Conservation (phyloP, 1,140 invertebrate species). For the Nephila pilipes region DNA sequence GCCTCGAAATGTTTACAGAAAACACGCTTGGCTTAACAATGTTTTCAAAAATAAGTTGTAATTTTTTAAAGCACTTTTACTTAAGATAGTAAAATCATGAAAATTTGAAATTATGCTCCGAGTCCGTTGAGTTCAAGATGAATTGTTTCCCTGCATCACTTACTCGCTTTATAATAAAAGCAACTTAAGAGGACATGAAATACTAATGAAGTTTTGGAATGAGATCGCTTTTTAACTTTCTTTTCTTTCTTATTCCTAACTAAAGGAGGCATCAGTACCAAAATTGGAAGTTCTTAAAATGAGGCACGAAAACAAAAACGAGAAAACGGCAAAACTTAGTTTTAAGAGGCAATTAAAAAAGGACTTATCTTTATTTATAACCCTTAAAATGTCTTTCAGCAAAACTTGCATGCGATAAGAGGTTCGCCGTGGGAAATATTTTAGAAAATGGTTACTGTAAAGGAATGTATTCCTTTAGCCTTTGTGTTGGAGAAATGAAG, state of each 20-base stretch:
- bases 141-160: background rate
- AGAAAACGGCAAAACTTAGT: conserved; percentile 7
- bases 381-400: conserved; percentile 2
- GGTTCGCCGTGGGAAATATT: conserved; percentile 7
- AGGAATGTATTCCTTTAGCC: background rate
- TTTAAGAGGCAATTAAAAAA: conserved; percentile 32
- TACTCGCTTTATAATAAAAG: background rate
- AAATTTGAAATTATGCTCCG: background rate
- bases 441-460: background rate
- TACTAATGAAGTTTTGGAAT: conserved; percentile 13
- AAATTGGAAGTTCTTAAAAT: background rate
- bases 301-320: background rate
- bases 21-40: background rate
- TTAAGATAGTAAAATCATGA: background rate
- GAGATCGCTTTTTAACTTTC: background rate
- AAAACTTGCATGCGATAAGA: conserved; percentile 18
- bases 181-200: conserved; percentile 3
- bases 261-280: background rate
- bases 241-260: background rate
- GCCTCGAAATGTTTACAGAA: background rate
- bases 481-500: background rate
- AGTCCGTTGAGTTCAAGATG: background rate
- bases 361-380: conserved; percentile 29
- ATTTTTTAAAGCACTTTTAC: background rate
- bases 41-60: background rate